Base-by-base conservation (phyloP, 1,140 invertebrate species). In the Drosophila biarmipes region DNA sequence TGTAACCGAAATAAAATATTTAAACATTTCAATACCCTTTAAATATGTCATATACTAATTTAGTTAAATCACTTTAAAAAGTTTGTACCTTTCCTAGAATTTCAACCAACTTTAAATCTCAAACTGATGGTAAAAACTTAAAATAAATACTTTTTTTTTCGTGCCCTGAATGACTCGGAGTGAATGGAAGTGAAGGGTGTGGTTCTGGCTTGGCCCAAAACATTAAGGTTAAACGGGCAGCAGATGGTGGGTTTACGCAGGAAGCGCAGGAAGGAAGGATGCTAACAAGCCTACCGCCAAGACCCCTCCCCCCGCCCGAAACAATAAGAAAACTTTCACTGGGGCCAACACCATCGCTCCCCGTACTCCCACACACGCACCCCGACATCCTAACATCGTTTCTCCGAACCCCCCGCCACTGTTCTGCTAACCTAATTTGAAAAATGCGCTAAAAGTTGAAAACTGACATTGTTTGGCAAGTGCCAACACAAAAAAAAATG, bases 371-470 rank as follows among this genome's bases (percentile, higher is more conserved):
- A 62, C 57, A 63, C 62, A 19, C 57, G 48, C 35, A 52, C 57
- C 52, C 19, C 17, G 15, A n/a, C 14, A 29, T 14, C 12, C 21
- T 43, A 40, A 38, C 14, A 43, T 37, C 17, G 11, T 15, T 38
- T 19, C 7, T 15, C 35, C 55, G 29, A 8, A 4, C 24, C 42
- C 17, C 42, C 15, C 37, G 11, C 46, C 48, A 29, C 43, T 58
- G 59, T 66, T 78, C 79, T 46, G 79, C 52, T 82, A 82, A 82
- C 79, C 79, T 61, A 82, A 82, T 82, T 82, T 82, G 74, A 82
- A 78, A 82, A 82, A 82, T 78, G 79, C 55, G 79, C 79, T 74
- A 59, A 78, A 78, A 82, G 79, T 74, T 77, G 62, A 78, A 78
- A 82, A 64, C 79, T 82, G 79, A 76, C 73, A 77, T 59, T 76